Base-by-base conservation (phyloP, 64 coral and sea anemone genomes). In the Astreopora myriophthalma region DNA sequence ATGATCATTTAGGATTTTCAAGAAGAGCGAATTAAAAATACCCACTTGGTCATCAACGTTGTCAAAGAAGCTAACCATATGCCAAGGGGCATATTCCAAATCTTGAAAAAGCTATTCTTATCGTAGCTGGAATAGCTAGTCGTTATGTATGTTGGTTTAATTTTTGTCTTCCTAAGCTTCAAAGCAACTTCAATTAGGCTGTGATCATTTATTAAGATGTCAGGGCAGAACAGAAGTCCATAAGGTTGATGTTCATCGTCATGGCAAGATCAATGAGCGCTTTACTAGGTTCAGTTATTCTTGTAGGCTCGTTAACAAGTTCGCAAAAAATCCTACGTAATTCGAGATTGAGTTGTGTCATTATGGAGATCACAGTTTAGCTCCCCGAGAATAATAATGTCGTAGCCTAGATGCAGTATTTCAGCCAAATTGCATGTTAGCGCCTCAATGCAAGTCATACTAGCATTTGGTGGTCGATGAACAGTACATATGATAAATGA, bases 181-280 rank as follows among this genome's bases (percentile, higher is more conserved):
- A 60, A 16, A 19, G 16, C 55, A 60, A 60, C 55, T 19, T 60
- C 55, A 60, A 60, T 60, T 60, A 86, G 34, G 28, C 40, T 86
- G 61, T 86, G 84, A 22, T 86, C 84, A 71, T 63, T 86, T 32
- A 86, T 71, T 86, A 65, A 69, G 61, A 86, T 19, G 31, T 42
- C 46, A 23, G 65, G 3, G 71, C 65, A 23, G 65, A 34, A 71
- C 35, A 86, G 14, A 22, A 25, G 12, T 86, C 24, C 7, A 71
- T 44, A 70, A 71, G 30, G 36, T 86, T 86, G 5, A 16, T 63
- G 24, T 71, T 86, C 22, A 37, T 86, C 8, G 84, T 86, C 24
- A 86, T 31, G 10, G 22, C 84, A 20, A 74, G 34, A 26, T 87
- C 85, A 19, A 87, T 87, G 25, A 87, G 85, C 5, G 85, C 72